phyloP scores from a whole-genome alignment of 2,888 invertebrate species.

The Ichneumoninae sp. region DNA sequence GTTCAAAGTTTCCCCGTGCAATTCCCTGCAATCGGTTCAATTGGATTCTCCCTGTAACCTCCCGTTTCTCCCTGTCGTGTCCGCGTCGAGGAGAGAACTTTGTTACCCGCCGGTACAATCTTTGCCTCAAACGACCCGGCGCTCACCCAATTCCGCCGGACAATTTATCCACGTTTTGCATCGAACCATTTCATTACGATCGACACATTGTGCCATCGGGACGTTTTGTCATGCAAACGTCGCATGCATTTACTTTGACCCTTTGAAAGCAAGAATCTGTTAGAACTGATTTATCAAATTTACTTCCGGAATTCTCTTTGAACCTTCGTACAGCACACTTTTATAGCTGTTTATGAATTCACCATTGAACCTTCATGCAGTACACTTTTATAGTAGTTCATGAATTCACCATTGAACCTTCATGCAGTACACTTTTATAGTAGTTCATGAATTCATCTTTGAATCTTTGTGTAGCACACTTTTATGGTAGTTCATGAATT shows the following conservation, averaged over 20 bases:
- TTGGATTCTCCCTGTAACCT: constrained; percentile 35
- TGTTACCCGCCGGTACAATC: neutral
- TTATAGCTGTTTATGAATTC: too few species aligned
- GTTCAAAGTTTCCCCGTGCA: constrained; percentile 39
- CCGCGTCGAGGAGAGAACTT: neutral
- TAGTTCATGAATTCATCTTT: too few species aligned
- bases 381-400: too few species aligned
- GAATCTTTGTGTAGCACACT: too few species aligned
- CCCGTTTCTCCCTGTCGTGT: neutral
- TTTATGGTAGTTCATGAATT: too few species aligned
- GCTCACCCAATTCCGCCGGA: too few species aligned
- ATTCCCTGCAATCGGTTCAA: constrained; percentile 43
- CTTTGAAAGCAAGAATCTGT: neutral
- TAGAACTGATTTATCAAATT: neutral
- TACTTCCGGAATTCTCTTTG: neutral
- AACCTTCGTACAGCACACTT: too few species aligned
- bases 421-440: too few species aligned
- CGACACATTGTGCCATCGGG: neutral
- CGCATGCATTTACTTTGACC: neutral
- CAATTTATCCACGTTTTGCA: neutral
- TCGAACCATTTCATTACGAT: neutral
- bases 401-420: too few species aligned
- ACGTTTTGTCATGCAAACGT: neutral
- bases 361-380: too few species aligned
- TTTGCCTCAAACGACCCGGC: neutral